Percentiles rank a stretch among this genome's conserved stretches.
Conservation (phyloP, 2,113 vertebrate genomes). For the Hippocampus mohnikei region DNA sequence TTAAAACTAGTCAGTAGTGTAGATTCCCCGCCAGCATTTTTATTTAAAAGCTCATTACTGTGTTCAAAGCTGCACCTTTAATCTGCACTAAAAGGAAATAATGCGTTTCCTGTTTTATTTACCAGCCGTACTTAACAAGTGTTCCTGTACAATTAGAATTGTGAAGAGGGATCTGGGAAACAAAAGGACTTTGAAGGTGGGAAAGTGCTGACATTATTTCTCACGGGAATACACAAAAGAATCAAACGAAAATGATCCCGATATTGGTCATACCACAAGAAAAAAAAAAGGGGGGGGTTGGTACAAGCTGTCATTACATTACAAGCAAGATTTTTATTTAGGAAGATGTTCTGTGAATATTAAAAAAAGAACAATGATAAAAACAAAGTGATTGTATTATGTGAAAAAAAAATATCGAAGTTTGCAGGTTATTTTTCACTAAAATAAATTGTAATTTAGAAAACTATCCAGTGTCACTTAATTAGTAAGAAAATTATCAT, state of each 20-base stretch:
- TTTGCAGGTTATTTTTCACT: too few species aligned
- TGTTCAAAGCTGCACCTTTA: constrained; percentile 76
- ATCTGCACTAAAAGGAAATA: constrained; percentile 96
- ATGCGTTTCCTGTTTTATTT: constrained; percentile 96
- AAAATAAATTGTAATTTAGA: too few species aligned
- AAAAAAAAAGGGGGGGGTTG: neutral
- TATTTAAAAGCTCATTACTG: constrained; percentile 76
- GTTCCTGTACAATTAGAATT: constrained; percentile 99
- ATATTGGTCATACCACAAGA: neutral
- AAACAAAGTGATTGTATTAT: too few species aligned
- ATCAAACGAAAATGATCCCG: neutral
- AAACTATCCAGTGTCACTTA: too few species aligned
- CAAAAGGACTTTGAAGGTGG: constrained; percentile 98
- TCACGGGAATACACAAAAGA: constrained; percentile 87
- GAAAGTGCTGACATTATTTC: constrained; percentile 99
- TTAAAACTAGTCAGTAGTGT: constrained; percentile 67
- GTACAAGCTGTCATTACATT: too few species aligned
- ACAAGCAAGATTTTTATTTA: too few species aligned
- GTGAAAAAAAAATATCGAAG: too few species aligned
- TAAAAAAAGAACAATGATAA: too few species aligned
- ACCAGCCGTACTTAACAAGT: constrained; percentile 94
- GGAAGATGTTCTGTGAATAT: too few species aligned
- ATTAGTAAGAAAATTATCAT: too few species aligned
- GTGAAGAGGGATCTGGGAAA: constrained; percentile 98
- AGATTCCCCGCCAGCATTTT: constrained; percentile 72